Evolutionary conservation across 2,797 vertebrate genomes (phyloP), one percentile per base, ranked within the genome.

Genomic region (Manis pentadactyla): DNA sequence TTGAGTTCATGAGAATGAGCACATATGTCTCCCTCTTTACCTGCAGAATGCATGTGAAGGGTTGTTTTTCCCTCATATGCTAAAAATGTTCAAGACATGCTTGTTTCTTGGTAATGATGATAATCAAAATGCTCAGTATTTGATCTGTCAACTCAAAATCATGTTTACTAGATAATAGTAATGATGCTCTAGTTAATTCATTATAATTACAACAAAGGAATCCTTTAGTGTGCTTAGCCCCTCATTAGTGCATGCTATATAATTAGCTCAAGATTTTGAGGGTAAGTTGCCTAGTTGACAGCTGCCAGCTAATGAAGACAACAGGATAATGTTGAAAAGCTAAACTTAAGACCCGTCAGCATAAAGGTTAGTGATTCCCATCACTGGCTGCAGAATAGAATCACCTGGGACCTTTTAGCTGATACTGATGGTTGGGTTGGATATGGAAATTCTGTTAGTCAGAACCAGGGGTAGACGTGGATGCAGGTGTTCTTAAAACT

Each of bases 301-400:
- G 10, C 64, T 92, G 61, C 88, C 18, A 88, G 37, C 5, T 55
- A 51, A 27, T 46, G 86, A 73, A 63, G 12, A 23, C 8, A 23
- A 37, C 18, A 77, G 59, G 46, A 61, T 93, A 68, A 77, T 21
- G 37, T 25, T 27, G 73, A 88, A 88, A 29, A 77, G 42, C 37
- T 74, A 83, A 34, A 92, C 9, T 59, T 34, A 49, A 95, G 78
- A 83, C 34, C 66, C 68, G 42, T 93, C 57, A 83, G 10, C 31
- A 10, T 53, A 77, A 90, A 96, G 63, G 49, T 88, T 92, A 96
- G 27, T 23, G 27, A 53, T 91, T 88, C 55, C 59, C 90, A 78
- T 15, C 18, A 31, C 5, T 42, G 23, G 53, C 49, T 96, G 51
- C 4, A 73, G 9, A 17, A 31, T 19, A 74, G 14, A 71, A 64